Evolutionary conservation across 2,113 vertebrate genomes (phyloP).

Genomic region (Mionectes macconnelli): DNA sequence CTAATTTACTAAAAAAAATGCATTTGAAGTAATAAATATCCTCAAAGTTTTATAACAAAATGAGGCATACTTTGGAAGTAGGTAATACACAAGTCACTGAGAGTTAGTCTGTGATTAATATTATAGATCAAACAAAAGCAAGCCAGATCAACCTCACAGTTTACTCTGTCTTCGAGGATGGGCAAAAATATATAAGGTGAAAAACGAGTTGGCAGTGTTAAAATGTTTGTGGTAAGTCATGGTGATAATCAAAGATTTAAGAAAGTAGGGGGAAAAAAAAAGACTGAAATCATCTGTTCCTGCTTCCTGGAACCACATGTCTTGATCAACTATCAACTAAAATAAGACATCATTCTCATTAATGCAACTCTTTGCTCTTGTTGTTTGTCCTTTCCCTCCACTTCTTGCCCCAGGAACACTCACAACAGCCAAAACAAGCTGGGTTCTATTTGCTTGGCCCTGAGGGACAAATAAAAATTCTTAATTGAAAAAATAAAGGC

Average conservation of each 20-base stretch:
- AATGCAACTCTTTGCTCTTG: background rate
- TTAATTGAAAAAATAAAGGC: background rate
- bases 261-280: background rate
- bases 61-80: background rate
- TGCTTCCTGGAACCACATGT: background rate
- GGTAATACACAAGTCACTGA: background rate
- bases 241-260: background rate
- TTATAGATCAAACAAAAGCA: background rate
- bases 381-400: background rate
- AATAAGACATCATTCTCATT: background rate
- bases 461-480: background rate
- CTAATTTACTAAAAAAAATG: background rate
- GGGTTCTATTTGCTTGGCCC: background rate
- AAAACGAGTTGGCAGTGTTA: background rate
- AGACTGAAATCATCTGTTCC: background rate
- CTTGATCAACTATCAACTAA: conserved; percentile 7
- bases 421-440: background rate
- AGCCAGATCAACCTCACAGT: background rate
- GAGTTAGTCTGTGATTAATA: background rate
- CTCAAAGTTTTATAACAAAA: background rate
- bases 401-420: background rate
- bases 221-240: background rate
- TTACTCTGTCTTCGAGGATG: background rate
- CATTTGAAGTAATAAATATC: background rate
- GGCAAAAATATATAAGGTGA: background rate